Percentiles rank a stretch among this genome's conserved stretches.
Conservation (phyloP, 2,888 invertebrate genomes). For the Andrena chrysosceles region DNA sequence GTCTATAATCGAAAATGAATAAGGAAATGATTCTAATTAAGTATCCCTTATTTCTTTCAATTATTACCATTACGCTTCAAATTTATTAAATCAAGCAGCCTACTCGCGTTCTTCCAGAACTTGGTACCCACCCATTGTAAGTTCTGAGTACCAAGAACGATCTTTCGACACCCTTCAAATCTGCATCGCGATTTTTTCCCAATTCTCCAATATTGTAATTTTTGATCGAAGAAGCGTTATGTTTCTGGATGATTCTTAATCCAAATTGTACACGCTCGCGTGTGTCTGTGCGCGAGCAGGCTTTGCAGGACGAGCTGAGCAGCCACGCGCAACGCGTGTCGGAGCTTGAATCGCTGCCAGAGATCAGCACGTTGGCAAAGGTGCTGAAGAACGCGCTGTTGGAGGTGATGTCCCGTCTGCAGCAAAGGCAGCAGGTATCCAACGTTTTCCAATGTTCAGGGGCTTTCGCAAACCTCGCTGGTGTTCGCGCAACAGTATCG, state of each 20-base stretch:
- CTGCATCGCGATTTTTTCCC: too few relatives aligned
- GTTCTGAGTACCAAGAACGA: too few relatives aligned
- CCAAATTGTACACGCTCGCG: conserved; percentile 21
- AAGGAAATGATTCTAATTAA: not conserved
- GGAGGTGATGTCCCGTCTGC: conserved; percentile 77
- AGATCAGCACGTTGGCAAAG: conserved; percentile 79
- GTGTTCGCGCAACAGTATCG: conserved; percentile 79
- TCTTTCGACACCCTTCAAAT: too few relatives aligned
- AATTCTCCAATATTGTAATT: not conserved
- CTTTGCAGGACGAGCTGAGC: conserved; percentile 79
- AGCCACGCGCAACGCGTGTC: conserved; percentile 76
- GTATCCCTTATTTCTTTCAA: not conserved
- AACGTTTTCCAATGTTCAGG: conserved; percentile 80
- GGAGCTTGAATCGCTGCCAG: conserved; percentile 80
- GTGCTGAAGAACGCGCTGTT: conserved; percentile 78
- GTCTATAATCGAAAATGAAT: conserved; percentile 18
- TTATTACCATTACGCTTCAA: not conserved
- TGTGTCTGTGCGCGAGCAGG: conserved; percentile 67
- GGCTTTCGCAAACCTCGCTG: conserved; percentile 78
- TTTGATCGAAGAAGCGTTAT: not conserved
- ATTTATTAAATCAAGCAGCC: not conserved
- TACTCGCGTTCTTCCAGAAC: too few relatives aligned
- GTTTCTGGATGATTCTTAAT: conserved; percentile 35
- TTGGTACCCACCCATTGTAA: too few relatives aligned
- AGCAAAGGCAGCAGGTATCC: conserved; percentile 83